Percentiles rank a stretch among this genome's conserved stretches.
Evolutionary conservation across 2,113 vertebrate genomes (phyloP).

Genomic region (Thunnus maccoyii): DNA sequence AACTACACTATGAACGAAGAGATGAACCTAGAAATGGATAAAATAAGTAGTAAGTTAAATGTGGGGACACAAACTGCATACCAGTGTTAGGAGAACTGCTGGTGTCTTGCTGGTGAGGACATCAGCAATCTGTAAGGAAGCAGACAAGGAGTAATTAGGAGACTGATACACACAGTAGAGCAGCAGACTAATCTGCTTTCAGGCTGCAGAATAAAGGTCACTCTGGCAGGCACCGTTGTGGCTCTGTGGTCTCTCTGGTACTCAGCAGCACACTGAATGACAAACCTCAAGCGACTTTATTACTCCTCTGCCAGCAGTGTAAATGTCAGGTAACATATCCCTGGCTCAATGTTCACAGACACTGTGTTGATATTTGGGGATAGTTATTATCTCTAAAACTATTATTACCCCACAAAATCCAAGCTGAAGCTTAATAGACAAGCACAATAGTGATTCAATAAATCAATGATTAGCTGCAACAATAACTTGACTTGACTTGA

Average conservation of each 20-base stretch:
- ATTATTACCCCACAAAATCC: neutral
- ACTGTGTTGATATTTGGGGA: slow-evolving; percentile 24
- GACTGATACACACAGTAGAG: slow-evolving; percentile 5
- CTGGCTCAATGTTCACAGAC: neutral
- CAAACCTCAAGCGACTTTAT: slow-evolving; percentile 54
- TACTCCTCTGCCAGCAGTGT: slow-evolving; percentile 40
- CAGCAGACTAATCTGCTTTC: slow-evolving; percentile 1
- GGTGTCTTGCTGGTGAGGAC: slow-evolving; percentile 85
- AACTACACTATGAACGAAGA: too few relatives aligned
- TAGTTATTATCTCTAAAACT: neutral
- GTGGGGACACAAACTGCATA: slow-evolving; percentile 67
- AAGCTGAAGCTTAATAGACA: neutral
- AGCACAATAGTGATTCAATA: too few relatives aligned
- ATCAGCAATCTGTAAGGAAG: slow-evolving; percentile 83
- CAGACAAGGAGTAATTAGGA: slow-evolving; percentile 57
- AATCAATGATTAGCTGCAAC: neutral
- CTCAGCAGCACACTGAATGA: slow-evolving; percentile 37
- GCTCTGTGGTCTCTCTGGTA: slow-evolving; percentile 14
- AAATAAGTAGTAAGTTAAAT: neutral
- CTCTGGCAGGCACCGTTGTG: neutral
- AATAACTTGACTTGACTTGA: neutral
- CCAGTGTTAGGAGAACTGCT: slow-evolving; percentile 90
- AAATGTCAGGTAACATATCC: slow-evolving; percentile 57
- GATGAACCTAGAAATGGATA: too few relatives aligned
- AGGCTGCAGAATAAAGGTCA: slow-evolving; percentile 61